Base-by-base conservation (phyloP, 2,113 vertebrate species). In the Leucosticte australis region DNA sequence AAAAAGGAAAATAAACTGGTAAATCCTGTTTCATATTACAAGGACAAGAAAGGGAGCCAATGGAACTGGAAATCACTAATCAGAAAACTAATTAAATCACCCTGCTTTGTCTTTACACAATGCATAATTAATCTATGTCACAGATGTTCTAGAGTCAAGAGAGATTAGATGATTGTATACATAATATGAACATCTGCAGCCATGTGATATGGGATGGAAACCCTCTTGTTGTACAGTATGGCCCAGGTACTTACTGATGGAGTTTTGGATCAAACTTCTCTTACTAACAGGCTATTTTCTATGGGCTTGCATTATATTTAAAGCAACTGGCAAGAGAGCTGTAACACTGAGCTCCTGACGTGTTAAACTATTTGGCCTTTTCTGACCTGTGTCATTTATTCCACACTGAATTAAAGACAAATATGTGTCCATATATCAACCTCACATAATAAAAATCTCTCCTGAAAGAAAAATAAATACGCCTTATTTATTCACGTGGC, bases 41-140 rank as follows among this genome's bases (percentile, higher is more conserved):
- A 92, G 82, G 68, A 74, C 71, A 89, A 94, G 85, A 90, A 46
- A 91, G 63, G 17, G 52, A 91, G 85, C 79, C 90, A 95, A 86
- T 95, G 79, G 85, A 88, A 92, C 55, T 74, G 68, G 78, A 94
- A 93, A 94, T 88, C 93, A 86, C 84, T 83, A 97, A 95, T 91
- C 94, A 94, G 87, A 94, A 87, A 92, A 83, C 88, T 95, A 95
- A 95, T 96, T 97, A 96, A 96, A 96, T 90, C 92, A 86, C 52
- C 79, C 91, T 0, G 6, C 59, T 96, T 95, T 96, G 83, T 95
- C 94, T 95, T 94, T 88, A 75, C 76, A 95, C 92, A 95, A 95
- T 90, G 44, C 94, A 95, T 93, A 94, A 96, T 95, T 96, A 93
- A 94, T 91, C 75, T 95, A 79, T 96, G 90, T 78, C 94, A 96